phyloP scores from a whole-genome alignment of 30 jellyfish, hydroid and myxozoan species.

The Clytia hemisphaerica region DNA sequence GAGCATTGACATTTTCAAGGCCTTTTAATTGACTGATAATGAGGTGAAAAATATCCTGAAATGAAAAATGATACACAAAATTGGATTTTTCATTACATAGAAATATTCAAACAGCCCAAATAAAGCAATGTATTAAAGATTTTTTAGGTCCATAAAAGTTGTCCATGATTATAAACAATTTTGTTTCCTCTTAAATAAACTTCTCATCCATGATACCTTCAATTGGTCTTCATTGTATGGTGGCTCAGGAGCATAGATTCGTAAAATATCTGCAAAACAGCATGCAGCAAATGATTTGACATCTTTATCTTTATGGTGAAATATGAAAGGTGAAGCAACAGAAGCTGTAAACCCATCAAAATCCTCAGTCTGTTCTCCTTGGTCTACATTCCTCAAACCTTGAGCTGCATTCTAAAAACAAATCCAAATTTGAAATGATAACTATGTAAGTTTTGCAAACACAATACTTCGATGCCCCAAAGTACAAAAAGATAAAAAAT shows the following conservation, averaged over 20 bases:
- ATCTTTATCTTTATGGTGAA: slow-evolving; percentile 74
- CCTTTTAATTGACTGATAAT: slow-evolving; percentile 57
- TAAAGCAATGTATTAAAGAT: no score
- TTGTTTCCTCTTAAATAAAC: neutral
- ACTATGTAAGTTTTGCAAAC: no score
- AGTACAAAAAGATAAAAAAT: neutral
- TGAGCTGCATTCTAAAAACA: slow-evolving; percentile 53
- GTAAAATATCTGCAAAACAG: slow-evolving; percentile 78
- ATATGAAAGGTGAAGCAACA: slow-evolving; percentile 49
- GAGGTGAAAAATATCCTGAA: slow-evolving; percentile 59
- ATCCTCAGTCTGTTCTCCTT: slow-evolving; percentile 55
- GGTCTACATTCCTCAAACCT: slow-evolving; percentile 74
- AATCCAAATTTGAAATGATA: no score
- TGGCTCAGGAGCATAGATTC: slow-evolving; percentile 92
- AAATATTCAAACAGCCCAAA: no score
- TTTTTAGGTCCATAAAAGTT: no score
- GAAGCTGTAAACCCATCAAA: slow-evolving; percentile 77
- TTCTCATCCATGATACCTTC: slow-evolving; percentile 54
- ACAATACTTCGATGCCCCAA: neutral
- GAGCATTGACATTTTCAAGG: slow-evolving; percentile 57
- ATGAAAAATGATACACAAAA: neutral
- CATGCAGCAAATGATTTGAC: slow-evolving; percentile 75
- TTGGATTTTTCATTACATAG: no score
- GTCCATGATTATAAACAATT: no score
- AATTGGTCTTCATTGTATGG: slow-evolving; percentile 84